Evolutionary conservation across 2,113 vertebrate genomes (phyloP), one percentile per base, ranked within the genome.

Genomic region (Muscicapa adusta): DNA sequence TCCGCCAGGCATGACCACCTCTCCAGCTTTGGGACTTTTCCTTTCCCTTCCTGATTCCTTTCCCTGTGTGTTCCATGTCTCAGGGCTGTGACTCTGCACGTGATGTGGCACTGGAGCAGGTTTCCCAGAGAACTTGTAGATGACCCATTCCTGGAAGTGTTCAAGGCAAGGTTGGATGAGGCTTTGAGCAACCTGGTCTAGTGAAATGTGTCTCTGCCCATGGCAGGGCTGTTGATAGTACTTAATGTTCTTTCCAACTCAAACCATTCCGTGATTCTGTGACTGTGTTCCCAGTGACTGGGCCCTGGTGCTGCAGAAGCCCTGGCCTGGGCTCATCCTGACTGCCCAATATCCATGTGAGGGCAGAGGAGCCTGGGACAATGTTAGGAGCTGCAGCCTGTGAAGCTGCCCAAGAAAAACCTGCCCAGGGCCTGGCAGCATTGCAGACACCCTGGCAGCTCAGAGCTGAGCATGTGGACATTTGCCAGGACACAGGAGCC

Each of bases 381-480:
- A 18, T 40, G 16, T 23, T 31, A 42, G 42, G 45, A 79, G 6
- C 57, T 48, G 66, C 25, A 72, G 57, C 31, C 42, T 7, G 6
- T 34, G 34, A 31, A 63, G 17, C 34, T 72, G 34, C 34, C 58
- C 34, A 48, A 22, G 16, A 88, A 34, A 36, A 31, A 23, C 42
- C 12, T 33, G 26, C 26, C 34, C 20, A 40, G 40, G 56, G 6
- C 10, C 34, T 1, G 0, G 42, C 34, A 71, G 25, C 75, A 36
- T 10, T 50, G 18, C 58, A 65, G 43, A 26, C 31, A 33, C 26
- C 26, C 43, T 80, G 67, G 26, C 12, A 24, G 36, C 50, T 72
- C 31, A 19, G 58, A 48, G 22, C 42, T 42, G 34, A 14, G 14
- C 1, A 0, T 31, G 31, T 50, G 34, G 18, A 14, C 0, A 0